A percentile compares a stretch with the other conserved stretches of the same genome.
phyloP scores from a whole-genome alignment of 2,888 invertebrate species.

The Sialis lutaria region DNA sequence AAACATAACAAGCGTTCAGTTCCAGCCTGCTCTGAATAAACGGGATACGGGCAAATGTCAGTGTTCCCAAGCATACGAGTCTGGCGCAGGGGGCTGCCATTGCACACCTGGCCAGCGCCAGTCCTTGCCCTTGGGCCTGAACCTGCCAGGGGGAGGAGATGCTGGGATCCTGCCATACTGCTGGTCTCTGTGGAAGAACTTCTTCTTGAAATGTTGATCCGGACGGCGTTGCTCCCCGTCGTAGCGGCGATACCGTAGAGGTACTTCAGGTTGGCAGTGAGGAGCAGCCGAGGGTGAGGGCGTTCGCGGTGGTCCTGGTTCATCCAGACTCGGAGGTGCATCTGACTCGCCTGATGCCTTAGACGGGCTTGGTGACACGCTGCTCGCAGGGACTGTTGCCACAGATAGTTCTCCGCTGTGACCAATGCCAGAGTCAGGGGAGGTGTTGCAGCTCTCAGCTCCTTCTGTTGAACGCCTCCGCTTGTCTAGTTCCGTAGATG shows the following conservation, averaged over 20 bases:
- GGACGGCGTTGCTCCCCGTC: conserved; percentile 24
- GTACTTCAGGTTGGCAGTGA: conserved; percentile 29
- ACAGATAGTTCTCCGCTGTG: conserved; percentile 41
- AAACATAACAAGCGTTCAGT: no score
- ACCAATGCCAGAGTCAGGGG: conserved; percentile 74
- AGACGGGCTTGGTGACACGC: conserved; percentile 17
- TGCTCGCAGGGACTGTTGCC: conserved; percentile 26
- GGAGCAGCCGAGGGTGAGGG: conserved; percentile 35
- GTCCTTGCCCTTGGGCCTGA: conserved; percentile 51
- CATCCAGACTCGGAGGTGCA: conserved; percentile 22
- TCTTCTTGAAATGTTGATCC: conserved; percentile 67
- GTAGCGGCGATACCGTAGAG: conserved; percentile 37
- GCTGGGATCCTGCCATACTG: conserved; percentile 30
- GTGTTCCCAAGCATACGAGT: not conserved
- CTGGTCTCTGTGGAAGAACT: conserved; percentile 53
- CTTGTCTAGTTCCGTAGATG: conserved; percentile 80
- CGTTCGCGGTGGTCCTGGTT: conserved; percentile 32
- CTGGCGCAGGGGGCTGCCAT: not conserved
- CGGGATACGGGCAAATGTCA: not conserved
- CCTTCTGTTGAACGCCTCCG: conserved; percentile 70
- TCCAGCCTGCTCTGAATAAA: no score
- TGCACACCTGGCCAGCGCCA: conserved; percentile 40
- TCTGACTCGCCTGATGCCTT: conserved; percentile 21
- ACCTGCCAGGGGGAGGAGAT: conserved; percentile 1
- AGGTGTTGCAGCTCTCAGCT: conserved; percentile 58